Evolutionary conservation across 2,797 vertebrate species (phyloP).

Genomic region (Pseudomugil tenellus): DNA sequence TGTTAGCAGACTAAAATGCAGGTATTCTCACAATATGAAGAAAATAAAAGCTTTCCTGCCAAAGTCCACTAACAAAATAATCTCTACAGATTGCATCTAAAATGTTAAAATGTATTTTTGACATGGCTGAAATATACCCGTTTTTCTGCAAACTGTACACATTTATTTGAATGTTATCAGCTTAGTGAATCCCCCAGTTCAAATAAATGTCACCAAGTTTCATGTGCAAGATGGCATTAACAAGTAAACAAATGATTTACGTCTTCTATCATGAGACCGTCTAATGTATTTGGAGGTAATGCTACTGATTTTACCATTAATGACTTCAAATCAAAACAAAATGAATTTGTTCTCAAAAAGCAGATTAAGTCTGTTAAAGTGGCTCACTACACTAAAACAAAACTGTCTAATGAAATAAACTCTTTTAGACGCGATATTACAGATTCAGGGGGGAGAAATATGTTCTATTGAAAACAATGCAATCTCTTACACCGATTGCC

Average conservation of each 20-base stretch:
- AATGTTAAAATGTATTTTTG: neutral
- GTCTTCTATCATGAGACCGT: neutral
- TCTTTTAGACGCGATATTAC: neutral
- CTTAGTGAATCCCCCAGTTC: no score
- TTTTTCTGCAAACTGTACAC: neutral
- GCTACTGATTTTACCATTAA: neutral
- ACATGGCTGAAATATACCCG: slow-evolving; percentile 10
- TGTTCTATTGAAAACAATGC: neutral
- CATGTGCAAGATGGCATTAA: slow-evolving; percentile 2
- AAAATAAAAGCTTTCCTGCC: neutral
- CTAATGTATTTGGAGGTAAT: neutral
- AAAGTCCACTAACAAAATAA: slow-evolving; percentile 5
- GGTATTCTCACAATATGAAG: neutral
- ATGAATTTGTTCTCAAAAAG: neutral
- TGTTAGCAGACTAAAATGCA: neutral
- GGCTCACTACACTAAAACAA: neutral
- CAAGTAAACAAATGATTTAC: neutral
- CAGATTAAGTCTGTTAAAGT: neutral
- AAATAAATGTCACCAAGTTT: neutral
- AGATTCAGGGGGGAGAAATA: no score
- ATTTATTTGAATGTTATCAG: no score
- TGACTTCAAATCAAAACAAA: neutral
- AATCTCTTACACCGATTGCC: neutral
- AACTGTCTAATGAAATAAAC: neutral
- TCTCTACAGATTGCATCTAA: slow-evolving; percentile 1